These are phyloP conservation scores for Tenthredo distinguenda DNA, from an alignment of 2,888 invertebrate genomes.

Conservation along the genomic window DNA sequence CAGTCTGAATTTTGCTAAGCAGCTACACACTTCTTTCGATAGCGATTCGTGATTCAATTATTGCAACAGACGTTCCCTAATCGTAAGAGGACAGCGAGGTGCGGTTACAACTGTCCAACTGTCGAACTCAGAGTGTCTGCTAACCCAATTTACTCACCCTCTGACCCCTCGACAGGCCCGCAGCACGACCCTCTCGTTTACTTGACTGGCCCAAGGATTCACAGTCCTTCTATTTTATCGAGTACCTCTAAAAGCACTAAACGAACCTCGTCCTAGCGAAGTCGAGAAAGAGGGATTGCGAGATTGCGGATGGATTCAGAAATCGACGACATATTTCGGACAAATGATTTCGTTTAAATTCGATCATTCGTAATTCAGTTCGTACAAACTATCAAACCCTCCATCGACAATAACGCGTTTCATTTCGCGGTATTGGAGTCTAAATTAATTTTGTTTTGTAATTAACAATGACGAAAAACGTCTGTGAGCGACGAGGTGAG, in stretches of 20 bases:
- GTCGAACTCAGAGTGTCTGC: conserved; percentile 65
- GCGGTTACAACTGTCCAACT: conserved; percentile 62
- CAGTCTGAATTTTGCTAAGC: neutral
- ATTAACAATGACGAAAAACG: conserved; percentile 37
- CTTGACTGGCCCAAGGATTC: conserved; percentile 37
- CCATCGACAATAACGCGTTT: neutral
- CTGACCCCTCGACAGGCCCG: conserved; percentile 39
- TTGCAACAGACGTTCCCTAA: conserved; percentile 47
- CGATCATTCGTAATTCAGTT: neutral
- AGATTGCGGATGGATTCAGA: conserved; percentile 11
- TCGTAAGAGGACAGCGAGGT: conserved; percentile 56
- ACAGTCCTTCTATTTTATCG: conserved; percentile 44
- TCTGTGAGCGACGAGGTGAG: conserved; percentile 9
- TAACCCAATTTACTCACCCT: conserved; percentile 50
- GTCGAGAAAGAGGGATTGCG: conserved; percentile 13
- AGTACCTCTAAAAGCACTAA: conserved; percentile 34
- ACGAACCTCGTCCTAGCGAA: conserved; percentile 2
- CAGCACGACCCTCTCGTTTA: conserved; percentile 36
- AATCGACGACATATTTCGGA: too few species aligned
- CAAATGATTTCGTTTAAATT: neutral
- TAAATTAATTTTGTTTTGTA: conserved; percentile 18
- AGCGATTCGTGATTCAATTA: conserved; percentile 46
- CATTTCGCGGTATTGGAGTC: neutral
- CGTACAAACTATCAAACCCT: neutral
- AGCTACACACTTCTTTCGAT: conserved; percentile 22